Evolutionary conservation across 2,113 vertebrate genomes (phyloP).

Genomic region (Strix aluco): DNA sequence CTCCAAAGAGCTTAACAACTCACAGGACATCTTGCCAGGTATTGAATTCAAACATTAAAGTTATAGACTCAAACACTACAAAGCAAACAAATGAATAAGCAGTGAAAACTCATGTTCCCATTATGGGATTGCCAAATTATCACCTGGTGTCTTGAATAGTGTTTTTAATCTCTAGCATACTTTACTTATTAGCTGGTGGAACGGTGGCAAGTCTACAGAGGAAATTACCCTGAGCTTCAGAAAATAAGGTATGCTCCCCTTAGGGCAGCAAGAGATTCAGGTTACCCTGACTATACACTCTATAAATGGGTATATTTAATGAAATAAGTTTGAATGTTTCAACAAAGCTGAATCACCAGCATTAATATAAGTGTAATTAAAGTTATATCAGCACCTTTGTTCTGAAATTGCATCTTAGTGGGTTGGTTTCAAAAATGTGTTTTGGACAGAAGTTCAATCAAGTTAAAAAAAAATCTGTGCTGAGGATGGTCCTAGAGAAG

Average conservation of each 20-base stretch:
- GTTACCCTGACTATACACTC: background rate
- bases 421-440: background rate
- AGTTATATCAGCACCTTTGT: background rate
- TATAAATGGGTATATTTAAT: constrained; percentile 11
- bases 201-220: background rate
- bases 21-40: background rate
- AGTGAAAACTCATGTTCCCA: background rate
- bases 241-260: constrained; percentile 42
- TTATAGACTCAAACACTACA: background rate
- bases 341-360: background rate
- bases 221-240: constrained; percentile 52
- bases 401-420: background rate
- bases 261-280: constrained; percentile 5
- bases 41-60: background rate
- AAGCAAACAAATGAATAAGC: constrained; percentile 27
- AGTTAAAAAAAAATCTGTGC: background rate
- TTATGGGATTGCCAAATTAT: constrained; percentile 44
- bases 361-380: background rate
- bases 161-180: constrained; percentile 37
- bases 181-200: constrained; percentile 25
- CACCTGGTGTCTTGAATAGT: constrained; percentile 1
- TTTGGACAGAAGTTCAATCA: background rate
- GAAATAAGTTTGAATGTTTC: background rate
- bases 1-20: background rate
- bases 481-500: background rate